Percentiles rank a stretch among this genome's conserved stretches.
These are phyloP conservation scores for Epinephelus awoara DNA, from an alignment of 2,797 vertebrate species.

Conservation along the genomic window DNA sequence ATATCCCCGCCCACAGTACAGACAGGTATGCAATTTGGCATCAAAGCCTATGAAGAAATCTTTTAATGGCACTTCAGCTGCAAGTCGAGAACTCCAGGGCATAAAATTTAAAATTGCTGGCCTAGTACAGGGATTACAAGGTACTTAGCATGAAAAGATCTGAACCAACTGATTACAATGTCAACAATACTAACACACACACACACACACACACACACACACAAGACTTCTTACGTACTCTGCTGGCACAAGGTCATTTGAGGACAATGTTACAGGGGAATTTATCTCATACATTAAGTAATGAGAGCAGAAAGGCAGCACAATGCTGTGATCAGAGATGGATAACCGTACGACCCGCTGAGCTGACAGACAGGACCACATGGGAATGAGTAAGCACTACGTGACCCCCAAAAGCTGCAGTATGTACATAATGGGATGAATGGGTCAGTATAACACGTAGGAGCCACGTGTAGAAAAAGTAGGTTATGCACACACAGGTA, in stretches of 20 bases:
- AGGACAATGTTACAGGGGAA: constrained; percentile 48
- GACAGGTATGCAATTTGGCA: constrained; percentile 35
- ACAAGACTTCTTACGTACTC: constrained; percentile 11
- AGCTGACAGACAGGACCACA: constrained; percentile 35
- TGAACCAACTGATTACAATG: constrained; percentile 39
- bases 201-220: not conserved
- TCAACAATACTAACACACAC: constrained; percentile 31
- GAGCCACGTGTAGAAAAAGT: constrained; percentile 47
- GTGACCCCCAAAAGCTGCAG: constrained; percentile 37
- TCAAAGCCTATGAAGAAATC: constrained; percentile 53
- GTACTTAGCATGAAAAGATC: constrained; percentile 39
- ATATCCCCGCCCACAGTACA: constrained; percentile 3
- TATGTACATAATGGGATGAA: constrained; percentile 61
- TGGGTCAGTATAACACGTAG: constrained; percentile 44
- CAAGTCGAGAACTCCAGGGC: constrained; percentile 35
- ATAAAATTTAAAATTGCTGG: constrained; percentile 35
- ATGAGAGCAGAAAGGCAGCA: constrained; percentile 19
- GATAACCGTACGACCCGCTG: constrained; percentile 20
- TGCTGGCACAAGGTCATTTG: constrained; percentile 48
- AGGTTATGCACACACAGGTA: constrained; percentile 63
- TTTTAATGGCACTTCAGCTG: constrained; percentile 48
- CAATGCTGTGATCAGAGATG: constrained; percentile 12
- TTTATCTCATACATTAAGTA: constrained; percentile 19
- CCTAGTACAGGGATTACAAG: constrained; percentile 34
- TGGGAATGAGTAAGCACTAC: constrained; percentile 14